Evolutionary conservation across 2,888 invertebrate genomes (phyloP).

Genomic region (Sarcophaga carnaria): DNA sequence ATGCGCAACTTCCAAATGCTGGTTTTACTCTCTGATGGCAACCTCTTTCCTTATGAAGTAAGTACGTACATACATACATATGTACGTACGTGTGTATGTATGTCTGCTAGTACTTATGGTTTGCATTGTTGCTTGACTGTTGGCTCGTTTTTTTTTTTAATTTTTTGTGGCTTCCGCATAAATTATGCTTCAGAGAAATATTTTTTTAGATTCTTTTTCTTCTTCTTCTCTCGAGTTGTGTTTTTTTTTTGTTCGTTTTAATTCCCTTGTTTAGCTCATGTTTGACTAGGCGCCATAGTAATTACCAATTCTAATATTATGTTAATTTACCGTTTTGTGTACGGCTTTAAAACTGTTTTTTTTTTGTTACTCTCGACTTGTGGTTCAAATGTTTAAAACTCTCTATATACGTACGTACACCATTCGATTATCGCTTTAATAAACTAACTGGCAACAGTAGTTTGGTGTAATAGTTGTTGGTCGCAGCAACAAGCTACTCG

Average conservation of each 20-base stretch:
- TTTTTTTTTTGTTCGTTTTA: slow-evolving; percentile 12
- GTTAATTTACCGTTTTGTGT: slow-evolving; percentile 75
- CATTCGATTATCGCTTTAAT: slow-evolving; percentile 71
- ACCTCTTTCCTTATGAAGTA: slow-evolving; percentile 8
- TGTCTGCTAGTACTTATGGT: no score
- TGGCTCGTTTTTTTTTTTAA: no score
- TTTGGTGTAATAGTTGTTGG: slow-evolving; percentile 20
- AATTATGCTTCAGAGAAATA: slow-evolving; percentile 61
- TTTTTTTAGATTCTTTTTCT: slow-evolving; percentile 8
- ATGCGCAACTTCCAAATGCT: slow-evolving; percentile 72
- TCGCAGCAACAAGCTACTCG: slow-evolving; percentile 39
- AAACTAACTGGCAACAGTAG: slow-evolving; percentile 14
- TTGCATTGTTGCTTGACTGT: slow-evolving; percentile 7
- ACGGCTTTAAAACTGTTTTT: slow-evolving; percentile 21
- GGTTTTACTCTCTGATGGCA: slow-evolving; percentile 51
- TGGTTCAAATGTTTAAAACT: slow-evolving; percentile 55
- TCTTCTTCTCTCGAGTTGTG: background rate
- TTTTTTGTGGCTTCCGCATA: slow-evolving; percentile 60
- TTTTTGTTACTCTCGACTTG: slow-evolving; percentile 41
- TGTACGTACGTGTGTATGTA: no score
- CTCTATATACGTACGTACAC: slow-evolving; percentile 56
- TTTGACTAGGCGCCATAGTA: slow-evolving; percentile 77
- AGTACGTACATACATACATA: no score
- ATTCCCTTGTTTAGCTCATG: slow-evolving; percentile 53
- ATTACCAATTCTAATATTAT: slow-evolving; percentile 81